Base-by-base conservation (phyloP, 2,888 invertebrate genomes). In the Neuroscelio doddi region DNA sequence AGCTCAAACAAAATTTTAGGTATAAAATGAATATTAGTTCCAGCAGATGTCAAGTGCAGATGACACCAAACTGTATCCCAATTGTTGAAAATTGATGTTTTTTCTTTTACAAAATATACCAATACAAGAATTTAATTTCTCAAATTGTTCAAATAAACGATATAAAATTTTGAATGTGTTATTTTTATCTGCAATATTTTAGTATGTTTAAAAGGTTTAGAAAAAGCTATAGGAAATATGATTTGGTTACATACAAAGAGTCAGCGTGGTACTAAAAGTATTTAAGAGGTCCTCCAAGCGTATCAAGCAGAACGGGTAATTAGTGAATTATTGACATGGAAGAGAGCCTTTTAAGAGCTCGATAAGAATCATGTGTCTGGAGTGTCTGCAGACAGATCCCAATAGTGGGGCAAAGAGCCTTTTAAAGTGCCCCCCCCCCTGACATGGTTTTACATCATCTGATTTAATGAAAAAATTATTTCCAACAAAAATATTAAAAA, bases 271-370 rank as follows among this genome's bases (percentile, higher is more conserved):
- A 26, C 21, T 21, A 24, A 26, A 24, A 29, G 15, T 17, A 70
- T 70, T 68, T 68, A 52, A 68, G 64, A 65, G 68, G 55, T 58
- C 53, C 70, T 70, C 61, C 8, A 42, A 17, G 30, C 9, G 16
- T 52, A 65, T 59, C 62, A 38, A n/a, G n/a, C 66, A 36, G 50
- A 53, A 50, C 53, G 52, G 65, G 67, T 70, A 72, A 73, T 70
- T 71, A 66, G 66, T 68, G 52, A 70, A 66, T 73, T 71, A 71
- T 68, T 66, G 58, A 56, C 70, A 72, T 65, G 52, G 42, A n/a
- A n/a, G n/a, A n/a, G n/a, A 44, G 57, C 47, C 56, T 62, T 56
- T 65, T 38, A 63, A 53, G 50, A 44, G 52, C 26, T 29, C 24
- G 68, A 68, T 64, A 64, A 68, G 61, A 41, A 46, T 49, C 61